Percentiles rank a stretch among this genome's conserved stretches.
Evolutionary conservation across 1,140 invertebrate genomes (phyloP).

Genomic region (Eufriesea mexicana): DNA sequence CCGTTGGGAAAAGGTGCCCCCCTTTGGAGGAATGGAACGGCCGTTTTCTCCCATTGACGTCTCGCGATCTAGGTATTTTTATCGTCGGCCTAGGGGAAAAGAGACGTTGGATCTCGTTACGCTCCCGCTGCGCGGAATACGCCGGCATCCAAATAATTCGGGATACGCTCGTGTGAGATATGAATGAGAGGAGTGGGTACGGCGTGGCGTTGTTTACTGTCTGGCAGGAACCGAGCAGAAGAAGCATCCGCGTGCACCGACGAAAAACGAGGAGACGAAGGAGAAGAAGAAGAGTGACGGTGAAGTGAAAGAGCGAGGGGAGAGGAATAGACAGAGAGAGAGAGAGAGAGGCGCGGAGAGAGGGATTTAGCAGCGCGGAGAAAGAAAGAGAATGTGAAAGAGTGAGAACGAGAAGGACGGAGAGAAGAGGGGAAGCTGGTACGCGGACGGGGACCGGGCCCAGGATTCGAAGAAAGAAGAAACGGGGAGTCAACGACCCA

Average conservation of each 20-base stretch:
- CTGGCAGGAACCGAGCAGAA: slow-evolving; percentile 67
- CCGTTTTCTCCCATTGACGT: not conserved
- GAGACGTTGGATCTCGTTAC: too few species aligned
- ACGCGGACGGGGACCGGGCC: slow-evolving; percentile 65
- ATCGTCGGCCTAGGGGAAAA: not conserved
- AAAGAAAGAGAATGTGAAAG: not conserved
- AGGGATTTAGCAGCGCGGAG: slow-evolving; percentile 22
- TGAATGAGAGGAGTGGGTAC: slow-evolving; percentile 72
- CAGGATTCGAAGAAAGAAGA: slow-evolving; percentile 78
- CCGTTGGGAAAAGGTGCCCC: too few species aligned
- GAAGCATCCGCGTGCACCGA: slow-evolving; percentile 66
- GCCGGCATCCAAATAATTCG: slow-evolving; percentile 68
- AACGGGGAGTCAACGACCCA: slow-evolving; percentile 79
- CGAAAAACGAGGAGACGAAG: slow-evolving; percentile 58
- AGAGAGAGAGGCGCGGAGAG: not conserved
- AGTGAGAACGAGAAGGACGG: slow-evolving; percentile 10
- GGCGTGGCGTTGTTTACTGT: slow-evolving; percentile 75
- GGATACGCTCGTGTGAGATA: slow-evolving; percentile 67
- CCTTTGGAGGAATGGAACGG: not conserved
- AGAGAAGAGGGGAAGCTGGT: slow-evolving; percentile 54
- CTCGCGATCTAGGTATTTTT: slow-evolving; percentile 18
- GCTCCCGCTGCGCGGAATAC: slow-evolving; percentile 38
- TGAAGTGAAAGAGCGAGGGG: not conserved
- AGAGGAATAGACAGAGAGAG: not conserved
- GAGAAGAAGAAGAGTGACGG: not conserved